These are phyloP conservation scores for Malacoraja senta DNA, from an alignment of 2,797 vertebrate species.

Conservation along the genomic window DNA sequence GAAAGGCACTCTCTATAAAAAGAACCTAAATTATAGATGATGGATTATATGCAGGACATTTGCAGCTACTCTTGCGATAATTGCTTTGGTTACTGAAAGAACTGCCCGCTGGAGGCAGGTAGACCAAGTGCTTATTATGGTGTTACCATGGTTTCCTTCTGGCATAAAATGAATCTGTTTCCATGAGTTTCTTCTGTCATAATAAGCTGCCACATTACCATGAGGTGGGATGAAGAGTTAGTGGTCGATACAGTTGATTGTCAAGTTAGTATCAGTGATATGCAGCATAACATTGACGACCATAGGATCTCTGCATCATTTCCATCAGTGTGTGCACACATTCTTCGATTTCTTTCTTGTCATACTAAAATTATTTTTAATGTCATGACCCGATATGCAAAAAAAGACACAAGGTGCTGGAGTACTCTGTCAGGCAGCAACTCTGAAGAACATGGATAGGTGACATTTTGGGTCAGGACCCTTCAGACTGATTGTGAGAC, in stretches of 20 bases:
- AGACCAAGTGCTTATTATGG: not conserved
- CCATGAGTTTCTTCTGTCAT: not conserved
- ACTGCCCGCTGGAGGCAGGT: not conserved
- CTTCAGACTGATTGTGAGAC: no score
- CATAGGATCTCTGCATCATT: not conserved
- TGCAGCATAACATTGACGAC: not conserved
- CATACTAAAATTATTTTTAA: not conserved
- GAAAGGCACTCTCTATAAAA: constrained; percentile 11
- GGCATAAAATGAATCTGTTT: not conserved
- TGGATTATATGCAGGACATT: not conserved
- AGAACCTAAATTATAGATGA: constrained; percentile 11
- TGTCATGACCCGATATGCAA: no score
- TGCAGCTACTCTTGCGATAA: not conserved
- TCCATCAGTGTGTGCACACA: not conserved
- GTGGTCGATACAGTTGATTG: not conserved
- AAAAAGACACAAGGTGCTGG: no score
- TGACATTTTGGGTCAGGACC: no score
- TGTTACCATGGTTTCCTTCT: not conserved
- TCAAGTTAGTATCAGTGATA: not conserved
- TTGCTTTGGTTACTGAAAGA: constrained; percentile 2
- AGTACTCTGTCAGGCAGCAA: no score
- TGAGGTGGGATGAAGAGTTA: not conserved
- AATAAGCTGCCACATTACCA: not conserved
- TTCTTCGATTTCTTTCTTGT: not conserved
- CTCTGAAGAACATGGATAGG: no score